A percentile compares a stretch with the other conserved stretches of the same genome.
Conservation (phyloP, 2,797 vertebrate species). For the Capromys pilorides region DNA sequence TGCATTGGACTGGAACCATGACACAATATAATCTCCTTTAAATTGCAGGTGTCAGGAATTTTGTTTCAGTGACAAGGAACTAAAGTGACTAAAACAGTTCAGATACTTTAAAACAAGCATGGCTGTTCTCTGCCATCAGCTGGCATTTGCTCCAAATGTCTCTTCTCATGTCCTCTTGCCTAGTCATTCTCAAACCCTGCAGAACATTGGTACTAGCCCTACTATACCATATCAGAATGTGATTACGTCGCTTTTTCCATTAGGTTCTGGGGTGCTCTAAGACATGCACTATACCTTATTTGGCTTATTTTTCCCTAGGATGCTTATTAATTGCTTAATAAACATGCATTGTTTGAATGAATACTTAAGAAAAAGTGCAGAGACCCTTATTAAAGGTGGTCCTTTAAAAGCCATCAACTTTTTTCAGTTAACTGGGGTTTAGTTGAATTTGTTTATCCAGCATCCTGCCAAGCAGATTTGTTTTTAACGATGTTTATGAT, state of each 20-base stretch:
- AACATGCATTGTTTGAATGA: slow-evolving; percentile 27
- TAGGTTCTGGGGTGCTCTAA: not conserved
- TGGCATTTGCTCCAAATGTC: not conserved
- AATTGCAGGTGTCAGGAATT: not conserved
- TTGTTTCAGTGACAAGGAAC: not conserved
- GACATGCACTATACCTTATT: not conserved
- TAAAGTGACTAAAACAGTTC: not conserved
- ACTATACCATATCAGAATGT: rapidly evolving
- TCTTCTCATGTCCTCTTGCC: not conserved
- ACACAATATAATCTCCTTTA: not conserved
- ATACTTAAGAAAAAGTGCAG: not conserved
- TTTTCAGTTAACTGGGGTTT: not conserved
- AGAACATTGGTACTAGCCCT: not conserved
- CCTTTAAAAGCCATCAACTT: slow-evolving; percentile 36
- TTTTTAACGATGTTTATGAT: slow-evolving; percentile 46
- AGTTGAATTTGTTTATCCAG: not conserved
- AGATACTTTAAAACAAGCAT: not conserved
- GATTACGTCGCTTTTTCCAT: not conserved
- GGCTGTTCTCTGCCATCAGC: not conserved
- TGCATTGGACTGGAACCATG: not conserved
- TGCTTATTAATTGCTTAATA: not conserved
- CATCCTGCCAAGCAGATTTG: not conserved
- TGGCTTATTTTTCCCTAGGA: not conserved
- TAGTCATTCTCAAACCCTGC: not conserved
- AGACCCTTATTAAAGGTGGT: not conserved